A percentile compares a stretch with the other conserved stretches of the same genome.
These are phyloP conservation scores for Marasmarcha lunaedactyla DNA, from an alignment of 2,888 invertebrate species.

Conservation along the genomic window DNA sequence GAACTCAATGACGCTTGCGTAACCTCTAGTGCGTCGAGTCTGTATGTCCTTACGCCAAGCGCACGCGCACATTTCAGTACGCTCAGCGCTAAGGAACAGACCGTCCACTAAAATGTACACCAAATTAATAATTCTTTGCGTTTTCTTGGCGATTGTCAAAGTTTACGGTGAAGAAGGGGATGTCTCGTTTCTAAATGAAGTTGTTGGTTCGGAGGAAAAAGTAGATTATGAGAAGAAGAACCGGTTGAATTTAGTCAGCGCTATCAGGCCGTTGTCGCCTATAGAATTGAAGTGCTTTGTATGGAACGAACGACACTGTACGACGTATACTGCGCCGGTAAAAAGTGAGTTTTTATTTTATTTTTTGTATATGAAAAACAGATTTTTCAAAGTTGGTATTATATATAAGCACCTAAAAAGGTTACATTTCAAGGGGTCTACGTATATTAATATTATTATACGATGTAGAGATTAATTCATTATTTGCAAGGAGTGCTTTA, in stretches of 20 bases:
- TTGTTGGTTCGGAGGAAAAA: conserved; percentile 35
- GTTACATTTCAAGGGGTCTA: too few relatives aligned
- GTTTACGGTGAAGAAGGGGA: conserved; percentile 48
- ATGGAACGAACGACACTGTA: conserved; percentile 50
- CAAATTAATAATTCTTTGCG: too few relatives aligned
- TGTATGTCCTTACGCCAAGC: too few relatives aligned
- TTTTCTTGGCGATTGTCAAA: conserved; percentile 11
- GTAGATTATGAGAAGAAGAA: conserved; percentile 25
- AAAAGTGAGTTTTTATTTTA: conserved; percentile 38
- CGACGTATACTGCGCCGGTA: conserved; percentile 21
- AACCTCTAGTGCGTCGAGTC: too few relatives aligned
- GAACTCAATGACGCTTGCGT: too few relatives aligned
- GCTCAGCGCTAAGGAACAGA: too few relatives aligned
- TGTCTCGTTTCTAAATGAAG: conserved; percentile 36
- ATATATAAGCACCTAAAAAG: neutral
- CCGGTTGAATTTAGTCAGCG: conserved; percentile 19
- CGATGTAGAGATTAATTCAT: too few relatives aligned
- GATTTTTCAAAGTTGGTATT: neutral
- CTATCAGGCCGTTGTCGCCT: conserved; percentile 27
- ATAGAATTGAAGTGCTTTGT: conserved; percentile 55
- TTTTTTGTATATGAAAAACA: neutral
- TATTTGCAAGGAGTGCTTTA: too few relatives aligned
- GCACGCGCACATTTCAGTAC: too few relatives aligned
- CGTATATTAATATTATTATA: too few relatives aligned
- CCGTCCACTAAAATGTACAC: too few relatives aligned